Percentiles rank a stretch among this genome's conserved stretches.
Conservation (phyloP, 1,140 invertebrate genomes). For the Rhyacophila brunnea region DNA sequence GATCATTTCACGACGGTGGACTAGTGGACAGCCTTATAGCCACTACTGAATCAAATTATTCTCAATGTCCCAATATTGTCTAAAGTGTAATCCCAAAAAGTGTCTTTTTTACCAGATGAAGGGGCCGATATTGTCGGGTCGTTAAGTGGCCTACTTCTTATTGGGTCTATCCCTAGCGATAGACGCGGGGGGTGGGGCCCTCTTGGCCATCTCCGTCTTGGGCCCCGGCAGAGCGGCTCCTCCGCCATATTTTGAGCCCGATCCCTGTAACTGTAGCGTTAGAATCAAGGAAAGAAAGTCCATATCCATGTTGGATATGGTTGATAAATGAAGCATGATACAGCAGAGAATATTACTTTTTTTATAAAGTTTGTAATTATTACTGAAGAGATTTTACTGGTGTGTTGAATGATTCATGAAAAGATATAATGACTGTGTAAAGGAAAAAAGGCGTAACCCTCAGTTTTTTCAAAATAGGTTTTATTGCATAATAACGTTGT, state of each 20-base stretch:
- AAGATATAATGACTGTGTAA: not conserved
- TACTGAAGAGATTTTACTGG: not conserved
- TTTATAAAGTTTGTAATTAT: not conserved
- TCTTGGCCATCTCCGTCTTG: slow-evolving; percentile 11
- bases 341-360: not conserved
- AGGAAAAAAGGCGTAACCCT: no score
- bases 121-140: not conserved
- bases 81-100: not conserved
- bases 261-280: slow-evolving; percentile 4
- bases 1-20: no score
- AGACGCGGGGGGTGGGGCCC: slow-evolving; percentile 45
- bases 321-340: not conserved
- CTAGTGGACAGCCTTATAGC: no score
- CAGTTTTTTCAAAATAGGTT: no score
- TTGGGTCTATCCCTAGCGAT: slow-evolving; percentile 46
- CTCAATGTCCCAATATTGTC: not conserved
- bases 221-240: slow-evolving; percentile 35
- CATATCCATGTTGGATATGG: not conserved
- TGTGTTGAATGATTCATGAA: not conserved
- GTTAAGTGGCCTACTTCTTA: slow-evolving; percentile 45
- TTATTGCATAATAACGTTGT: no score
- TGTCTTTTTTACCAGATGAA: not conserved
- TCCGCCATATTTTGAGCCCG: slow-evolving; percentile 47
- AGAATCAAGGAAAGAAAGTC: not conserved
- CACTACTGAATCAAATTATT: no score